These are phyloP conservation scores for Meda fulgida DNA, from an alignment of 2,797 vertebrate genomes.

Conservation along the genomic window DNA sequence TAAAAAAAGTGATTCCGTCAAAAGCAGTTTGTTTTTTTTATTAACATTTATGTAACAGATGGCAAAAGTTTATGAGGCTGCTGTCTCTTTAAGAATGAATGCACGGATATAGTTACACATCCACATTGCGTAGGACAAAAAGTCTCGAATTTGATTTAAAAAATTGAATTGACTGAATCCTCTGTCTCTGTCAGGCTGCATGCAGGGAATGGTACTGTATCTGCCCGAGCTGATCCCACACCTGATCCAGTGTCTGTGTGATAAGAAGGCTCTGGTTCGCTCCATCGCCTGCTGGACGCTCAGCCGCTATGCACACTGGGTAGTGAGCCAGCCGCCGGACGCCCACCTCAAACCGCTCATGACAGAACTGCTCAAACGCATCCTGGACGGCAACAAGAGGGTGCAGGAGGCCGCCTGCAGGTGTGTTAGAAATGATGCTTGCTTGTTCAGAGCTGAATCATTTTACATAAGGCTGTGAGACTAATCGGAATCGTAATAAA, in stretches of 20 bases:
- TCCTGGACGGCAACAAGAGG: slow-evolving; percentile 93
- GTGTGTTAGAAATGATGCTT: slow-evolving; percentile 59
- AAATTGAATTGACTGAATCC: neutral
- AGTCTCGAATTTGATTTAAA: too few species aligned
- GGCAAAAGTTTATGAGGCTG: too few species aligned
- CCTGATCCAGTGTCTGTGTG: slow-evolving; percentile 90
- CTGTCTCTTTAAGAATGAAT: too few species aligned
- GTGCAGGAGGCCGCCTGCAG: slow-evolving; percentile 96
- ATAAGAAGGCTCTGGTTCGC: slow-evolving; percentile 93
- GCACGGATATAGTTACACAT: too few species aligned
- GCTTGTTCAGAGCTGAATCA: neutral
- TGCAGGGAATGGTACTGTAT: slow-evolving; percentile 96
- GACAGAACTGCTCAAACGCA: slow-evolving; percentile 92
- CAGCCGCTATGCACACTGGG: slow-evolving; percentile 96
- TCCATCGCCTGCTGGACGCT: slow-evolving; percentile 97
- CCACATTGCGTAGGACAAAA: too few species aligned
- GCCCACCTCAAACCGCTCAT: slow-evolving; percentile 92
- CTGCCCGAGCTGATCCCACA: slow-evolving; percentile 92
- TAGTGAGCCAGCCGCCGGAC: slow-evolving; percentile 90
- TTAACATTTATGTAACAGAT: too few species aligned
- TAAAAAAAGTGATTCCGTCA: too few species aligned
- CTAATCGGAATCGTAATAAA: too few species aligned
- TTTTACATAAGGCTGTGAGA: neutral
- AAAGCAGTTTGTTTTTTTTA: too few species aligned
- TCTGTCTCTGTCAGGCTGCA: slow-evolving; percentile 80